phyloP scores from a whole-genome alignment of 2,888 invertebrate genomes.

The Noctua comes region DNA sequence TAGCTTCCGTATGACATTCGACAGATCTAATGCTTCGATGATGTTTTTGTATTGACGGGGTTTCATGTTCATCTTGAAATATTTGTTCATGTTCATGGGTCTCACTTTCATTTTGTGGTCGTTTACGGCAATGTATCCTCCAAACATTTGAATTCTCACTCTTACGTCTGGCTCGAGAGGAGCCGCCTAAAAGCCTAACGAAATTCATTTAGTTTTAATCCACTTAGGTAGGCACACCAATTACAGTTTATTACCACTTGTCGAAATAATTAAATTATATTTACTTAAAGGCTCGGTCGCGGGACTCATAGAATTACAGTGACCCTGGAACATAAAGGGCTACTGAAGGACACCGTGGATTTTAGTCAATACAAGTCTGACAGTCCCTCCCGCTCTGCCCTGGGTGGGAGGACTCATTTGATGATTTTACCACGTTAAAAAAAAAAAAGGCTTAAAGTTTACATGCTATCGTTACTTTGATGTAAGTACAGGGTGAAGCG shows the following conservation, averaged over 20 bases:
- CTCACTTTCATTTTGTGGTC: slow-evolving; percentile 33
- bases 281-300: too few species aligned
- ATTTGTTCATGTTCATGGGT: slow-evolving; percentile 37
- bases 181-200: neutral
- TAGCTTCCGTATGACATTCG: slow-evolving; percentile 69
- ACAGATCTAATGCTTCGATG: slow-evolving; percentile 70
- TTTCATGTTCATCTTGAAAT: slow-evolving; percentile 51
- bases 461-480: neutral
- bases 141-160: neutral
- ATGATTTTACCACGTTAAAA: too few species aligned
- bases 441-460: neutral
- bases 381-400: too few species aligned
- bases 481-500: neutral
- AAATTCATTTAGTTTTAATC: slow-evolving; percentile 29
- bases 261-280: slow-evolving; percentile 1
- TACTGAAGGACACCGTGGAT: too few species aligned
- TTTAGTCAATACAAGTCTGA: too few species aligned
- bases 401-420: too few species aligned
- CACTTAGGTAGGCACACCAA: slow-evolving; percentile 12
- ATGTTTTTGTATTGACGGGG: slow-evolving; percentile 70
- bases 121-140: neutral
- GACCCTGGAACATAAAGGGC: too few species aligned
- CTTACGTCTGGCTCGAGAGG: neutral
- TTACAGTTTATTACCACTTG: slow-evolving; percentile 6
- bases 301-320: too few species aligned